Evolutionary conservation across 2,113 vertebrate species (phyloP), one percentile per base, ranked within the genome.

Genomic region (Oncorhynchus tshawytscha): DNA sequence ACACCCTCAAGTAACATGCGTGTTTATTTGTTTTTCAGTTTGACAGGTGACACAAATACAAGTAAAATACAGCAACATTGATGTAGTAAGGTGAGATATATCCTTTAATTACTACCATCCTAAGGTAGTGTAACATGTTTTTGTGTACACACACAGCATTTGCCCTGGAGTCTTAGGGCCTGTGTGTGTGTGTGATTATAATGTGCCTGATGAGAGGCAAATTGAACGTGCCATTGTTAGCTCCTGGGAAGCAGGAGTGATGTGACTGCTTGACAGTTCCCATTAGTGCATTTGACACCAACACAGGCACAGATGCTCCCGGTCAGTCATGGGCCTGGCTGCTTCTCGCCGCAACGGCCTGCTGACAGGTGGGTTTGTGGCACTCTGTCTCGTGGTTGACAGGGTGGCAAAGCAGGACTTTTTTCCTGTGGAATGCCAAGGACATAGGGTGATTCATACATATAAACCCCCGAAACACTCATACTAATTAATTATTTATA

Each of bases 261-360:
- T 86, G 83, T 67, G 88, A 88, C 90, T 89, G 86, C 81, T 89
- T 91, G 88, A 92, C 91, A 89, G 88, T 84, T 89, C 90, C 91
- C 91, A 92, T 93, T 93, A 92, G 88, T 83, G 86, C 88, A 89
- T 91, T 88, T 90, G 88, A 92, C 88, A 86, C 84, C 86, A 91
- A 90, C 88, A 87, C 84, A 85, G 80, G 85, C 88, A 90, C 90
- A 91, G 90, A 91, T 91, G 90, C 89, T 91, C 84, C 82, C 85
- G 89, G 88, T 90, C 87, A 91, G 81, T 86, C 80, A 75, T 79
- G 84, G 86, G 89, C 87, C 90, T 87, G 87, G 81, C 85, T 27
- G 78, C 72, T 86, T 84, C 86, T 78, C 83, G 77, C 83, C 86
- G 87, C 88, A 86, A 84, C 84, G 72, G 80, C 77, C 84, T 54